phyloP scores from a whole-genome alignment of 1,140 invertebrate genomes.

The Neodiprion fabricii region DNA sequence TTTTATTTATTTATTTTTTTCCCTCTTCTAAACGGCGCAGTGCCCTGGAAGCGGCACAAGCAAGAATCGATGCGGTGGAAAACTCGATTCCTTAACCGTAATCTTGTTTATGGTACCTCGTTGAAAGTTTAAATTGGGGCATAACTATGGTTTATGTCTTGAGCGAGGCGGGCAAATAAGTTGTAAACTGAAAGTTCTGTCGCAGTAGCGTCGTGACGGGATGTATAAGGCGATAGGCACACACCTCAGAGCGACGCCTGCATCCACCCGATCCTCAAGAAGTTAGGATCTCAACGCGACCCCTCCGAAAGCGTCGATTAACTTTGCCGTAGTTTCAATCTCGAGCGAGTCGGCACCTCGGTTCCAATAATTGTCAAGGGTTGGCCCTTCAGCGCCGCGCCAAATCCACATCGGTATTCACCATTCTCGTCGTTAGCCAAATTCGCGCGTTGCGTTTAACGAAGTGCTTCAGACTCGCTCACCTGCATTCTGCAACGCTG shows the following conservation, averaged over 20 bases:
- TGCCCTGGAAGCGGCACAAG: too few species aligned
- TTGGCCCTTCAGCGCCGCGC: not conserved
- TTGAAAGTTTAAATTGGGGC: not conserved
- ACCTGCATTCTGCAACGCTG: too few species aligned
- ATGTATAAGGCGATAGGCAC: not conserved
- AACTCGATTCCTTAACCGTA: not conserved
- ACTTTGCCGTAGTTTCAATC: constrained; percentile 5
- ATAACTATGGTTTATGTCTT: constrained; percentile 2
- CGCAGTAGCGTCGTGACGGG: not conserved
- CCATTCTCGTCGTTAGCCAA: too few species aligned
- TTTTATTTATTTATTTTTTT: too few species aligned
- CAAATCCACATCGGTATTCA: too few species aligned
- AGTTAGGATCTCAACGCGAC: constrained; percentile 4
- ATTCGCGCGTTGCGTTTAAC: too few species aligned
- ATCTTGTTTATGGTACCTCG: not conserved
- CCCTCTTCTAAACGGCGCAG: too few species aligned
- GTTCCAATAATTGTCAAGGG: not conserved
- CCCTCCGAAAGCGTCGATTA: constrained; percentile 3
- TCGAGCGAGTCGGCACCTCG: not conserved
- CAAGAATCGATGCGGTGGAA: not conserved
- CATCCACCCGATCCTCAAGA: not conserved
- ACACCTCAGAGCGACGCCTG: not conserved
- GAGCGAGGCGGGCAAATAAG: not conserved
- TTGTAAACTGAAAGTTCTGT: constrained; percentile 3
- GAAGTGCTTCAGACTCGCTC: too few species aligned